Base-by-base conservation (phyloP, 1,140 invertebrate species). In the Cardiocondyla obscurior region DNA sequence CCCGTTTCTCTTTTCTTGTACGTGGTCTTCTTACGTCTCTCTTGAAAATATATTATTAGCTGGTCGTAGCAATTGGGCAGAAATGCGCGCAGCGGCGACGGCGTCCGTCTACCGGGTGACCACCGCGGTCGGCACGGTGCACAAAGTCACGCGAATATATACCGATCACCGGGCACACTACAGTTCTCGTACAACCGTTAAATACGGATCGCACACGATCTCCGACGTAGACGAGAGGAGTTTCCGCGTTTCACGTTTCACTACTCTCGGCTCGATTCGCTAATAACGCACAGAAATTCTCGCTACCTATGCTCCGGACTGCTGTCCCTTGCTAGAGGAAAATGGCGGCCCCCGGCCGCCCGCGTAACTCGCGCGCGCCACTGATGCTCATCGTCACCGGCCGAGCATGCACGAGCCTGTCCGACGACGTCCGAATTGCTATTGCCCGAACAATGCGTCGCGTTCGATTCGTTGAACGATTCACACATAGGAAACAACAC, bases 291-390 rank as follows among this genome's bases (percentile, higher is more conserved):
- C 84, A 62, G 55, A 28, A 30, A 81, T 64, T 39, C 22, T 64
- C 46, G 16, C 60, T 69, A 67, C 89, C 84, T 88, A 86, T 85
- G 90, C 82, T 92, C 88, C 88, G 88, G 81, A 91, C 92, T 92
- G 86, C 39, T 90, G 90, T 93, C 90, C 91, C 91, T 92, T 90
- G 88, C 91, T 91, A 85, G 89, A 93, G 89, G 90, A 93, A 93
- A 93, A 93, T 93, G 92, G 92, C 92, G 91, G 90, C 92, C 88
- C 92, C 92, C 92, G 92, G 91, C 90, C 90, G 89, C 88, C 90
- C 85, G 88, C 90, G 70, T 83, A 86, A 90, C 83, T 90, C 89
- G 89, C 86, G 86, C 86, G 86, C 86, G 83, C 86, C 86, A 76
- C 85, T 30, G 85, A 87, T 87, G 70, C 53, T 79, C 39, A 57